Conservation (phyloP, 2,113 vertebrate genomes). For the Pyrgilauda ruficollis region DNA sequence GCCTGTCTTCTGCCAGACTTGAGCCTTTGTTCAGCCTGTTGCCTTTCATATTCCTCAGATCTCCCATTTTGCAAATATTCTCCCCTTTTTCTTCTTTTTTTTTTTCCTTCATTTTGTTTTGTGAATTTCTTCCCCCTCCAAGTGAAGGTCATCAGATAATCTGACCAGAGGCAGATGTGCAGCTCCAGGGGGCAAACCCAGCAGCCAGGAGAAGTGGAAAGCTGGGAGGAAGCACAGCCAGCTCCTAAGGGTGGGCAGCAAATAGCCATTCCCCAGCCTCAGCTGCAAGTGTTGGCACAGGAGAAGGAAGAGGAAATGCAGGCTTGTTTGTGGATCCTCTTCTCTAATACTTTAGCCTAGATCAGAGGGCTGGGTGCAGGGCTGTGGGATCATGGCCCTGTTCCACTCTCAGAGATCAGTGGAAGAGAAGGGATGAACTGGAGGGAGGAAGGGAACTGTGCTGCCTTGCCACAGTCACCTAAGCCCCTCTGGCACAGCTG, state of each 20-base stretch:
- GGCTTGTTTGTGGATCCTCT: background rate
- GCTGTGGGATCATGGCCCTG: background rate
- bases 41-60: conserved; percentile 72
- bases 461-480: background rate
- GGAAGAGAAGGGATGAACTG: background rate
- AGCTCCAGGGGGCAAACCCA: conserved; percentile 41
- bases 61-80: conserved; percentile 60
- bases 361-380: background rate
- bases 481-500: background rate
- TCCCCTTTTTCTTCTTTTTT: background rate
- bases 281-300: background rate
- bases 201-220: background rate
- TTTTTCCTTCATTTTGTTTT: background rate
- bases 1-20: conserved; percentile 76
- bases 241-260: background rate
- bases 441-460: background rate
- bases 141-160: conserved; percentile 39
- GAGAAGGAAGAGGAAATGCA: background rate
- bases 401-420: background rate
- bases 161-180: conserved; percentile 15
- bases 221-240: background rate
- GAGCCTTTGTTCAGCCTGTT: conserved; percentile 76
- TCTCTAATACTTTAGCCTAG: background rate
- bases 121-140: background rate
- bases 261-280: background rate